Evolutionary conservation across 30 jellyfish, hydroid and myxozoan species (phyloP), one percentile per base, ranked within the genome.

Genomic region (Nemopilema nomurai): DNA sequence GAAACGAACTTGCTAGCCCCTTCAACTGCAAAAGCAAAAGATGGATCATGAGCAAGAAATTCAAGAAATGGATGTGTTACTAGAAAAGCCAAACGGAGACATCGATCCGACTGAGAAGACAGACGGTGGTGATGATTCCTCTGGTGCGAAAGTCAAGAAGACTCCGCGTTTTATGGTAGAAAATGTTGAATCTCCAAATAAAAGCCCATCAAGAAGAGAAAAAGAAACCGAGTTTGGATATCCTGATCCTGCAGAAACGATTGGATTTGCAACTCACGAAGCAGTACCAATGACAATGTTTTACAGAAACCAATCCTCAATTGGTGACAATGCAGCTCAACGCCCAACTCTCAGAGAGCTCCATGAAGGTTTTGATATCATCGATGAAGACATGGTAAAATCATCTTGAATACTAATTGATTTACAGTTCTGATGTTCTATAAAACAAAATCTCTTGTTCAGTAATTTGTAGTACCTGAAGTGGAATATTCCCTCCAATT

Each of bases 281-380:
- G 98, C 97, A 23, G 96, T 92, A 19, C 98, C 98, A 18, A 70
- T 92, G 84, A 82, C 98, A 22, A 52, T 92, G 92, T 92, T 92
- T 74, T 92, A 92, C 80, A 51, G 97, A 18, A 88, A 92, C 66
- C 83, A 90, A 19, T 80, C 90, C 8, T 87, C 96, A 7, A 79
- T 92, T 16, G 95, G 89, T 18, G 89, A 79, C 31, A 64, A 80
- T 71, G 96, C 86, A 49, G 84, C 78, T 8, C 96, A 91, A 51
- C 64, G 98, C 51, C 98, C 98, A 28, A 92, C 98, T 13, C 79
- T 92, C 24, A 91, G 77, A 49, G 84, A 79, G 28, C 92, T 92
- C 27, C 98, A 88, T 84, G 82, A 84, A 52, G 97, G 98, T 17
- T 81, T 74, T 51, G 98, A 88, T 80, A 88, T 76, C 16, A 28